Evolutionary conservation across 2,113 vertebrate genomes (phyloP), one percentile per base, ranked within the genome.

Genomic region (Dascyllus trimaculatus): DNA sequence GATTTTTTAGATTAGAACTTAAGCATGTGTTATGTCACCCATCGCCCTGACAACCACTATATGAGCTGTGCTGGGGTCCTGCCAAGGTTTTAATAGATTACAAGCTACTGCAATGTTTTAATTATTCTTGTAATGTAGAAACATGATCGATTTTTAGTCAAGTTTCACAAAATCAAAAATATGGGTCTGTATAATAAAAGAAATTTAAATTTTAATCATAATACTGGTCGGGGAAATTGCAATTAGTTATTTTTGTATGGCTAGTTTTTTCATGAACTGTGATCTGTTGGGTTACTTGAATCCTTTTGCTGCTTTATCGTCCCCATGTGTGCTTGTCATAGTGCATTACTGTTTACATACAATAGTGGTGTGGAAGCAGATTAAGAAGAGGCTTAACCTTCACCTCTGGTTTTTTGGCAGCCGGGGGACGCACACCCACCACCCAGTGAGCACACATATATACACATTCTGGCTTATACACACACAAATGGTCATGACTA

Each of bases 311-410:
- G 54, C 19, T 45, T 1, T 6, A 21, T 24, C 11, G 22, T 24
- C 66, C 46, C 14, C 7, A 5, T 63, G 51, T 48, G 10, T 15
- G n/a, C 19, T 2, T 21, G 10, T 43, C 48, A 40, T 49, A 15
- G 21, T 78, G 67, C 35, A 1, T 61, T 25, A 26, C 43, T 82
- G 74, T 85, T 88, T 71, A 81, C 67, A 77, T 69, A 75, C 80
- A 71, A 67, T 19, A 70, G 43, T 45, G 21, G 35, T 64, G 68
- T 75, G 52, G 43, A 67, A 75, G 69, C 54, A 70, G 62, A 84
- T 75, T 87, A 73, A 52, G 62, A 54, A 64, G 57, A 70, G 71
- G 85, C 78, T 93, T 90, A 82, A 79, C 85, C 85, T 80, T 85
- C 56, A 86, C 74, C 79, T 71, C 75, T 54, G 75, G 58, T 80